A percentile compares a stretch with the other conserved stretches of the same genome.
phyloP scores from a whole-genome alignment of 1,140 invertebrate species.

The Pseudomyrmex cubaensis region DNA sequence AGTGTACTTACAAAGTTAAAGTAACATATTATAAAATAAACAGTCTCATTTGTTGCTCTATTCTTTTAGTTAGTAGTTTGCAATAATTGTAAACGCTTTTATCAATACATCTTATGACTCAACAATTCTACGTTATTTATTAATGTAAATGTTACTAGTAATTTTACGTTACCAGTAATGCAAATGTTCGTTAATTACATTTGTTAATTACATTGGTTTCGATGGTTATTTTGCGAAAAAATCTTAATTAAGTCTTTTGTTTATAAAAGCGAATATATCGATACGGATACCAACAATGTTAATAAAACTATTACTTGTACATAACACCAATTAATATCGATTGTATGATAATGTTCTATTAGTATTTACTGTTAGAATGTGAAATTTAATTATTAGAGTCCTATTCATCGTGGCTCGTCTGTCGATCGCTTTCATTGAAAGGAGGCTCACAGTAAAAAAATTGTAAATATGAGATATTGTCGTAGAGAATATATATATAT shows the following conservation, averaged over 20 bases:
- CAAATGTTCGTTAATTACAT: no score
- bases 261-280: conserved; percentile 16
- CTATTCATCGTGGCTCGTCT: conserved; percentile 63
- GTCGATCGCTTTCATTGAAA: conserved; percentile 50
- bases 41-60: background rate
- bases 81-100: background rate
- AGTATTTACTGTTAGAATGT: conserved; percentile 65
- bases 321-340: conserved; percentile 55
- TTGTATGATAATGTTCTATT: conserved; percentile 63
- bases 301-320: conserved; percentile 62
- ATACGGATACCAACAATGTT: background rate
- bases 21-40: background rate
- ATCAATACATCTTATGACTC: no score
- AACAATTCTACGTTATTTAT: no score
- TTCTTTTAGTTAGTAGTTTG: background rate
- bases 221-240: no score
- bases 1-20: no score
- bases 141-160: background rate
- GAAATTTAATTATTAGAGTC: conserved; percentile 54
- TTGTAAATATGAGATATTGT: conserved; percentile 55
- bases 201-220: no score
- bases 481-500: conserved; percentile 4
- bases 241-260: background rate
- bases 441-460: conserved; percentile 1
- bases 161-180: background rate